Base-by-base conservation (phyloP, 2,797 vertebrate genomes). In the Darevskia nairensis region DNA sequence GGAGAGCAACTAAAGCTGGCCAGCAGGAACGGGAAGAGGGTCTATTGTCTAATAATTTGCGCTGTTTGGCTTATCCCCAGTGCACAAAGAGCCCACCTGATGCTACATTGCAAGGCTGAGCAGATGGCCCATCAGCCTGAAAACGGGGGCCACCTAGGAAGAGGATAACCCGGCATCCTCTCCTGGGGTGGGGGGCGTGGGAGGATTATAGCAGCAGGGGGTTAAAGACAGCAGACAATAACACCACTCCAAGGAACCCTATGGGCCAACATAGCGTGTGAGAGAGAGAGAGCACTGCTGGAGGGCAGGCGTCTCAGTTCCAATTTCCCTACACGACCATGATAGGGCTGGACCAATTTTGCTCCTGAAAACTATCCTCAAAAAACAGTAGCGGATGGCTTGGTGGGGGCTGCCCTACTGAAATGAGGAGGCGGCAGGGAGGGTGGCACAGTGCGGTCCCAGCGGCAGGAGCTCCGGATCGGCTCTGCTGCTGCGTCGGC, bases 171-270 rank as follows among this genome's bases (percentile, higher is more conserved):
- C 27, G 6, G 23, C 71, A 69, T 77, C 74, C 39, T 64, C 78
- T 90, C 78, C 25, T 46, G 29, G 78, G 80, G 80, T 59, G 69
- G 55, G n/a, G 77, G 69, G 68, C 23, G 6, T 27, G 50, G 79
- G 64, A 72, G 82, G 89, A 82, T 88, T 90, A 88, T 32, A 85
- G 64, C 84, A 82, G 46, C 44, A 32, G 27, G 1, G 81, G 75
- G 82, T 41, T 1, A 25, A 8, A 39, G 3, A 78, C 85, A 89
- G 90, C 90, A 92, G 92, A 93, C 90, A 89, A 59, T 21, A 87
- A 78, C 84, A 50, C 0, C 0, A 3, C 13, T 9, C 85, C 2
- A 2, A 83, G 87, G 90, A 92, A 92, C 75, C 69, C 89, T n/a
- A 9, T 0, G 10, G 13, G 87, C 82, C 69, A 71, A 55, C 77